Evolutionary conservation across 2,113 vertebrate genomes (phyloP), one percentile per base, ranked within the genome.

Genomic region (Leiothrix lutea): DNA sequence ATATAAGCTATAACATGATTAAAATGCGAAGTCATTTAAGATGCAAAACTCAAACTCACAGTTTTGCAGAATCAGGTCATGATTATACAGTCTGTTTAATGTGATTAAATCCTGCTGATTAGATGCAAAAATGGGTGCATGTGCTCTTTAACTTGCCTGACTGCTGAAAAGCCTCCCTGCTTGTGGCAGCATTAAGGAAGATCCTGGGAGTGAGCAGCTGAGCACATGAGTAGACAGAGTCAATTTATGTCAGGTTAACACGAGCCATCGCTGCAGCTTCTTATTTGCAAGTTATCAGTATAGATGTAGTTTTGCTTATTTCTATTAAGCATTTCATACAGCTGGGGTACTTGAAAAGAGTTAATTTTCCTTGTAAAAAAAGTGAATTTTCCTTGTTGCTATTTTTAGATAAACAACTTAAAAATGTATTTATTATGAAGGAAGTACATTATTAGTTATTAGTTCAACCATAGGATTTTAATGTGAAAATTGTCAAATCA

Each of bases 31-130:
- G 33, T 18, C 44, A 40, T 74, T 92, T 90, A 74, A 91, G 75
- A 95, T 89, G 86, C 83, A 86, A 80, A 92, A 71, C 42, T 64
- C 8, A 2, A 94, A 64, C 56, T 67, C 81, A 40, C 0, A 2
- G 51, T 56, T 94, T 91, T 92, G 69, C 57, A 84, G 86, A 95
- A 95, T 86, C 71, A 90, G 88, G 90, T 90, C 95, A 88, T 20
- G 88, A 90, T 96, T 94, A 92, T 58, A 66, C 35, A 73, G 35
- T 53, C 90, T 38, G 62, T 88, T 80, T 82, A 93, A 88, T 36
- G 44, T 90, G 82, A 94, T 94, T 93, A 92, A 92, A 84, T 80
- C 71, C 86, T 75, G 25, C 60, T 91, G 94, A 91, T 94, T 86
- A 66, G 53, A 70, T 54, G 54, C 82, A 90, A 50, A 96, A 82